Base-by-base conservation (phyloP, 2,797 vertebrate genomes). In the Ficedula albicollis region DNA sequence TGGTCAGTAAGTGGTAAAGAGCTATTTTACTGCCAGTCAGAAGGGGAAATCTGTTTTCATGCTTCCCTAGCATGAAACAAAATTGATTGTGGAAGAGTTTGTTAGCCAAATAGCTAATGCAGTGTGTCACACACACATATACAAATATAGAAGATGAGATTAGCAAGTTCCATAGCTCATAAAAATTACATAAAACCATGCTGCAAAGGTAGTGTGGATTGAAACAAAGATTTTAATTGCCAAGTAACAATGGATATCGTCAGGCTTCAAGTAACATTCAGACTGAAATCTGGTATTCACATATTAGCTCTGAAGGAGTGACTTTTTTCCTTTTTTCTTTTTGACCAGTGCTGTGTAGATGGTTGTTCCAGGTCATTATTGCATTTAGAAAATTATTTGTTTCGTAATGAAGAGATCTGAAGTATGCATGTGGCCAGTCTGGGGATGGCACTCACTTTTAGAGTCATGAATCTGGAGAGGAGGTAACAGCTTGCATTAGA, bases 1-100 rank as follows among this genome's bases (percentile, higher is more conserved):
- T 67, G 20, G 30, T 70, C 55, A 55, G 32, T 82, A 62, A 78
- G 32, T 36, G 7, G 27, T 81, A 63, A 84, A 86, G 29, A 7
- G 0, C 2, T 43, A 3, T 77, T 94, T 80, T 83, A 67, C n/a
- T 87, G 46, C 30, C 26, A 87, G 26, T 16, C 69, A 82, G 73
- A 79, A 80, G 54, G 44, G 70, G 41, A 93, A 73, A 82, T 87
- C 12, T 92, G 36, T 94, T 91, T 91, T 88, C 52, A 23, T 83
- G 51, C 79, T 92, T 89, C 64, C 32, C 30, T 84, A 22, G 30
- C 48, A 88, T 70, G 91, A 88, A 89, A 86, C 64, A 39, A 67
- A 96, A 78, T 72, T 59, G 66, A 85, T 91, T 49, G 20, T 88
- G 34, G 64, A 67, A 66, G 41, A 15, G 38, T 78, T 89, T 87